These are phyloP conservation scores for Prunella fulvescens DNA, from an alignment of 2,113 vertebrate species.

Conservation along the genomic window DNA sequence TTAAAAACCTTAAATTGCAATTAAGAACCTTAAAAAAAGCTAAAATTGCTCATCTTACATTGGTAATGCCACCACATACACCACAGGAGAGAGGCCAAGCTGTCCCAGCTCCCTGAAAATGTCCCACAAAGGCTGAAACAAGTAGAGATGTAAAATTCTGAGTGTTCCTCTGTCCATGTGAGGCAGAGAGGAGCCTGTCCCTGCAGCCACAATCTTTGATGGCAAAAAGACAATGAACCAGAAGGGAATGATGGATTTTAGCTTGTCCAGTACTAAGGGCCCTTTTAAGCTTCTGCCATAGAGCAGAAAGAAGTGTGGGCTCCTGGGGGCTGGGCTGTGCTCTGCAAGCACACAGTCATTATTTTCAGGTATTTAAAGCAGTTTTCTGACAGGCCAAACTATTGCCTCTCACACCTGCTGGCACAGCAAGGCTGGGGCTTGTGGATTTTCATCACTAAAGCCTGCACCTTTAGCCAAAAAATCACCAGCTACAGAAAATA, in stretches of 20 bases:
- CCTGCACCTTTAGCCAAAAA: background rate
- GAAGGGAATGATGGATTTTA: background rate
- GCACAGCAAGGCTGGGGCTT: background rate
- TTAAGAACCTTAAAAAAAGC: background rate
- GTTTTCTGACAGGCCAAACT: background rate
- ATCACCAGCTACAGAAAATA: background rate
- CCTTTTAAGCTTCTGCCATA: background rate
- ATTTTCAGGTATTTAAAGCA: background rate
- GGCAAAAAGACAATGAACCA: background rate
- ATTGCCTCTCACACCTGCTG: background rate
- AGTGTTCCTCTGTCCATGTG: fast-evolving
- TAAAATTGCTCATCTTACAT: background rate
- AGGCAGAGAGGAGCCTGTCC: background rate
- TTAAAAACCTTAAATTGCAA: background rate
- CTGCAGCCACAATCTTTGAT: background rate
- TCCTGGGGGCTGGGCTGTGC: background rate
- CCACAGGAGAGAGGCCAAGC: background rate
- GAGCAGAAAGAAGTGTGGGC: background rate
- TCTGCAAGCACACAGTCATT: background rate
- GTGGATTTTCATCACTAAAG: background rate
- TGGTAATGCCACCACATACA: fast-evolving
- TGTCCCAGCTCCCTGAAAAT: background rate
- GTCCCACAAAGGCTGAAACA: background rate
- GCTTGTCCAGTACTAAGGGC: too few species aligned
- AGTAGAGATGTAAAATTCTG: background rate